Evolutionary conservation across 2,113 vertebrate genomes (phyloP).

Genomic region (Rousettus leschenaultii): DNA sequence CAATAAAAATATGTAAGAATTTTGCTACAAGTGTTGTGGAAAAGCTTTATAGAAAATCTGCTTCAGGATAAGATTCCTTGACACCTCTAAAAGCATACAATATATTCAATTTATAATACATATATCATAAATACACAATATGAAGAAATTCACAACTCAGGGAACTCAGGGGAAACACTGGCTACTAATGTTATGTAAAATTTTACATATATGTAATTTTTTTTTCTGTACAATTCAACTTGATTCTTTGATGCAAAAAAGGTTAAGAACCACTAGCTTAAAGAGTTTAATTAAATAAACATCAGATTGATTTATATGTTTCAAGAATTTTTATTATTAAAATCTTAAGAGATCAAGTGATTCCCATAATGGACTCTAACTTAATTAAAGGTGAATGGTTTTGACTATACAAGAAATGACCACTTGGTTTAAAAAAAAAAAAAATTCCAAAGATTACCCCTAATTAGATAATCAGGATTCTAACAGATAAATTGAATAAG

Average conservation of each 20-base stretch:
- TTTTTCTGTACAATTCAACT: neutral
- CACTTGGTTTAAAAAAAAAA: neutral
- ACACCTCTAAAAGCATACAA: neutral
- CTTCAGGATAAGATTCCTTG: neutral
- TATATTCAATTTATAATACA: neutral
- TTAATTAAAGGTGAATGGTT: neutral
- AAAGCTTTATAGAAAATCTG: neutral
- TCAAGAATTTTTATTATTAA: constrained; percentile 31
- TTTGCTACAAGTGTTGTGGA: neutral
- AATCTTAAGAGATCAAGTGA: neutral
- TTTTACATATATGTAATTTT: neutral
- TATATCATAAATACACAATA: neutral
- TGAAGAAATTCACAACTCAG: neutral
- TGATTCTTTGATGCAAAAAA: neutral
- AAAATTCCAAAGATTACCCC: neutral
- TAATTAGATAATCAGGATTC: neutral
- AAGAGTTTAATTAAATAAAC: neutral
- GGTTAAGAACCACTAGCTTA: constrained; percentile 23
- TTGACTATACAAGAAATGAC: neutral
- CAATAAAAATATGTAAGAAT: neutral
- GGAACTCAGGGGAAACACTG: neutral
- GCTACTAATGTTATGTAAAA: neutral
- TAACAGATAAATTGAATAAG: neutral
- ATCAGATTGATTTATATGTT: neutral
- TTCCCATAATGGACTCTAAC: neutral